These are phyloP conservation scores for Sebastes umbrosus DNA, from an alignment of 2,797 vertebrate species.

Conservation along the genomic window DNA sequence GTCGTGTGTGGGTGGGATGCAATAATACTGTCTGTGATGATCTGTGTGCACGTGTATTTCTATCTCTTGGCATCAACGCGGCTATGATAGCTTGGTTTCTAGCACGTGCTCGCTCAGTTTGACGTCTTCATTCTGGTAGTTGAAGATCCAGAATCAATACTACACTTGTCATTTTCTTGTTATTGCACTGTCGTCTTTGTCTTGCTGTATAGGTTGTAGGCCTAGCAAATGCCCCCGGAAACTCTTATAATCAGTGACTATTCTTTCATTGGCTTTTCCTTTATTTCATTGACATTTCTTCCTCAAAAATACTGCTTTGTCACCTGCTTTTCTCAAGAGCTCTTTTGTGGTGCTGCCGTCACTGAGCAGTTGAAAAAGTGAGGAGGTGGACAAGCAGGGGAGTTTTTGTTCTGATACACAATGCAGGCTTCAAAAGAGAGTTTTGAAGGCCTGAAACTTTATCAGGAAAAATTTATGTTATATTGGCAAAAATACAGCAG, in stretches of 20 bases:
- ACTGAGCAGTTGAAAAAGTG: neutral
- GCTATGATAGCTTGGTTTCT: neutral
- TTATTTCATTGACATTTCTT: neutral
- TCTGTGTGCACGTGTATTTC: neutral
- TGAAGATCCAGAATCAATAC: neutral
- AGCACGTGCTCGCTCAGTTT: neutral
- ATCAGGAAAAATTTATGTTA: neutral
- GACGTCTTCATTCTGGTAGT: neutral
- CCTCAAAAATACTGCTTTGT: neutral
- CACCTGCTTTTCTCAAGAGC: neutral
- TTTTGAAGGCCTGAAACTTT: neutral
- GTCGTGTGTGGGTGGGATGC: neutral
- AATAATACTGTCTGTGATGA: neutral
- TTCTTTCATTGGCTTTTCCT: neutral
- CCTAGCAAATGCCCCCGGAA: neutral
- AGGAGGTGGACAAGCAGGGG: neutral
- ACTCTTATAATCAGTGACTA: neutral
- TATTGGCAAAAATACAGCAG: neutral
- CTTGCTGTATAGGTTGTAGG: neutral
- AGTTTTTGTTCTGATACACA: neutral
- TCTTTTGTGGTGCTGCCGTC: neutral
- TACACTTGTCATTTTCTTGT: neutral
- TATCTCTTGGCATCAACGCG: neutral
- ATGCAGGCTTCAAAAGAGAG: neutral
- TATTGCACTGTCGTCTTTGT: neutral